Evolutionary conservation across 2,888 invertebrate species (phyloP).

Genomic region (Entomobrya proxima): DNA sequence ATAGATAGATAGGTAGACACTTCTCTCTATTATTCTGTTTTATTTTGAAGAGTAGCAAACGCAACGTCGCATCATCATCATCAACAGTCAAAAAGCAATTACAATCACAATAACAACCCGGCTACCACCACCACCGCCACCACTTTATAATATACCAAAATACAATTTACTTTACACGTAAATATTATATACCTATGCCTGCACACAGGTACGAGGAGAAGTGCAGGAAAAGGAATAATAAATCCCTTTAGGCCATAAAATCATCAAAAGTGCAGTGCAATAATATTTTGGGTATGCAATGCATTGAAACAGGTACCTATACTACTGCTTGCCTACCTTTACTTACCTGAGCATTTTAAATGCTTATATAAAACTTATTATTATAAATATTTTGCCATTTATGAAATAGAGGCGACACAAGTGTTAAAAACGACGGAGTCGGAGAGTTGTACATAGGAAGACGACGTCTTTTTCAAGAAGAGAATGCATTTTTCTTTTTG

Average conservation of each 20-base stretch:
- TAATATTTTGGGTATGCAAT: neutral
- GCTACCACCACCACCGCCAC: no score
- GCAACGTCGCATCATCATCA: constrained; percentile 19
- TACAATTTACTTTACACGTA: constrained; percentile 18
- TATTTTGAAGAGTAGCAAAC: constrained; percentile 33
- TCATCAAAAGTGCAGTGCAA: neutral
- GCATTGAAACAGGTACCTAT: neutral
- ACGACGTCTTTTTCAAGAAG: constrained; percentile 20
- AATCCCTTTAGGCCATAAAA: constrained; percentile 39
- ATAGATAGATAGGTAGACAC: no score
- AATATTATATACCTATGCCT: no score
- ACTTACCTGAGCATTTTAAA: neutral
- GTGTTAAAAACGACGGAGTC: constrained; percentile 1
- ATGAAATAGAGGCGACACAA: constrained; percentile 5
- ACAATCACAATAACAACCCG: constrained; percentile 51
- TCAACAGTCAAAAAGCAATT: constrained; percentile 50
- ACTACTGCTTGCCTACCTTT: neutral
- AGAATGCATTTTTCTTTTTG: constrained; percentile 19
- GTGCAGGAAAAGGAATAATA: neutral
- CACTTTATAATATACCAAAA: no score
- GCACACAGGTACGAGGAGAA: no score
- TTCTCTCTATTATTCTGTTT: no score
- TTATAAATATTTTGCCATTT: constrained; percentile 38
- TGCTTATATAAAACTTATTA: neutral
- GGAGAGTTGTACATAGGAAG: neutral